Evolutionary conservation across 2,113 vertebrate species (phyloP).

Genomic region (Thryonomys swinderianus): DNA sequence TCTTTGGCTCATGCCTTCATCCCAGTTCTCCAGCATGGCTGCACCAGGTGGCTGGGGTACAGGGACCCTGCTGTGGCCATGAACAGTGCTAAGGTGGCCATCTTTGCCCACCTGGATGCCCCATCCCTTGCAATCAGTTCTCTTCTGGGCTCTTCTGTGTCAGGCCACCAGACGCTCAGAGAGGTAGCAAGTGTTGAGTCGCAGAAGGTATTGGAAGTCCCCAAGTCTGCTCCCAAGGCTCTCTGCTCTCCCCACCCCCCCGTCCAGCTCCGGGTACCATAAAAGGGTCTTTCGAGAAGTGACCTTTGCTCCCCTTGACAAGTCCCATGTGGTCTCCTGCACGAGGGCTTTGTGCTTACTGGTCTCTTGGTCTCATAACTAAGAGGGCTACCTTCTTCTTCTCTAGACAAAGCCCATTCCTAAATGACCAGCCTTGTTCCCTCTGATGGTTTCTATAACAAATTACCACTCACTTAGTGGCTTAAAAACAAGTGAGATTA

Average conservation of each 20-base stretch:
- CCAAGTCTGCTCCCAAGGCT: background rate
- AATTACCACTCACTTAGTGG: background rate
- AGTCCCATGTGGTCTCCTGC: background rate
- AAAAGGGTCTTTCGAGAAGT: background rate
- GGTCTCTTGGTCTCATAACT: background rate
- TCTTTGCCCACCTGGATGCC: background rate
- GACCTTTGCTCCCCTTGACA: background rate
- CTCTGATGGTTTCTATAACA: background rate
- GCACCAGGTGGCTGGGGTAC: background rate
- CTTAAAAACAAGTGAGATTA: background rate
- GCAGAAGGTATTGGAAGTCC: background rate
- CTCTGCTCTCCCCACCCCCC: background rate
- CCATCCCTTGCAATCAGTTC: background rate
- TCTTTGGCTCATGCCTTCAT: background rate
- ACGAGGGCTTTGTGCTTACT: background rate
- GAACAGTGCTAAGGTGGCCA: accelerated
- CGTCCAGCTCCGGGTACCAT: background rate
- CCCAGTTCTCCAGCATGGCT: background rate
- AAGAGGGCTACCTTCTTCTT: background rate
- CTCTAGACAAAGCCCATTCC: background rate
- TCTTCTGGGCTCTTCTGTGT: background rate
- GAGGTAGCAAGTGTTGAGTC: background rate
- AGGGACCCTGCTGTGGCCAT: background rate
- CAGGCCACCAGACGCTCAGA: background rate
- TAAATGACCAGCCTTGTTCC: background rate